These are phyloP conservation scores for Neomicropteryx cornuta DNA, from an alignment of 1,140 invertebrate genomes.

Conservation along the genomic window DNA sequence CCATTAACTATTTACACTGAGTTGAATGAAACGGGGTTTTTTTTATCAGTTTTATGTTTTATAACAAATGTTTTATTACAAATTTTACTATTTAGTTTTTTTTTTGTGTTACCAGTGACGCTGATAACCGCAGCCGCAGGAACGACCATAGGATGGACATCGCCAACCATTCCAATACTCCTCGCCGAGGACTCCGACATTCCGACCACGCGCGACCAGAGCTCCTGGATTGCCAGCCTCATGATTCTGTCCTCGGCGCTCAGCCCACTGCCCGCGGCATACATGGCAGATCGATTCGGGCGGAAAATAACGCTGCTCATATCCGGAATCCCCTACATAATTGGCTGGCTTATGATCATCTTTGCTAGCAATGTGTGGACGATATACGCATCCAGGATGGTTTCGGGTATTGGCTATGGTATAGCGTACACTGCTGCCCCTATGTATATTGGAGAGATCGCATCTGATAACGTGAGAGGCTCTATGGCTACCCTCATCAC, in stretches of 20 bases:
- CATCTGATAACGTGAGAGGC: constrained; percentile 55
- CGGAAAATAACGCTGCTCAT: constrained; percentile 54
- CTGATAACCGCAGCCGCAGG: constrained; percentile 38
- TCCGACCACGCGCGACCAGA: constrained; percentile 42
- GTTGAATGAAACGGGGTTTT: too few relatives aligned
- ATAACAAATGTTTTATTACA: too few relatives aligned
- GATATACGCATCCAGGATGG: constrained; percentile 40
- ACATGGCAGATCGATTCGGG: constrained; percentile 45
- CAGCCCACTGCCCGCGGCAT: constrained; percentile 34
- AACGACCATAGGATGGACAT: constrained; percentile 45
- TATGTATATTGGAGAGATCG: constrained; percentile 55
- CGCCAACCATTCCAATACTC: constrained; percentile 43
- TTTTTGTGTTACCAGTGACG: constrained; percentile 34
- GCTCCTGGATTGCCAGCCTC: constrained; percentile 51
- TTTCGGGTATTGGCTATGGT: constrained; percentile 55
- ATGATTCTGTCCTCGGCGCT: constrained; percentile 40
- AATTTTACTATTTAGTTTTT: too few relatives aligned
- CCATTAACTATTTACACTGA: too few relatives aligned
- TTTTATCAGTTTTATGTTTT: too few relatives aligned
- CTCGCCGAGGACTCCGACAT: constrained; percentile 32
- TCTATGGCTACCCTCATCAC: constrained; percentile 58
- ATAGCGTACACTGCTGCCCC: constrained; percentile 51
- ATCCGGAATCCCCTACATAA: constrained; percentile 44
- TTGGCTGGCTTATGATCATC: constrained; percentile 57
- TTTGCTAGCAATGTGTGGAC: constrained; percentile 33